Evolutionary conservation across 1,140 invertebrate species (phyloP).

Genomic region (Procambarus clarkii): DNA sequence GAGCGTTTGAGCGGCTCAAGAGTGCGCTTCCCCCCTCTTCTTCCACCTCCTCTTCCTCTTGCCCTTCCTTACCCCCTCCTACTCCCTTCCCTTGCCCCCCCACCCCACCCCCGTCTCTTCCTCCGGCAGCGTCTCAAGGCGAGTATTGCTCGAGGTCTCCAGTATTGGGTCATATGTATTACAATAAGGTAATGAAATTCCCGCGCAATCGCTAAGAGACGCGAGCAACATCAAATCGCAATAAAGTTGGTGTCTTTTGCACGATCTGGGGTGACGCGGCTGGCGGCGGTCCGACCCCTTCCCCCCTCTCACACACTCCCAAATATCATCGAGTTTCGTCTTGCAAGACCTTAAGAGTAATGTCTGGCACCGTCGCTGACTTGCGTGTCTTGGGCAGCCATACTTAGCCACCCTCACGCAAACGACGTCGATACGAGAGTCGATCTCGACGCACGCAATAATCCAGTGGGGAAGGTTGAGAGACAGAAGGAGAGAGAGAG

Average conservation of each 20-base stretch:
- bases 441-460: too few relatives aligned
- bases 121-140: neutral
- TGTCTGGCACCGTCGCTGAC: neutral
- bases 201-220: conserved; percentile 52
- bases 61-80: neutral
- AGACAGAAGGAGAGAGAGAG: neutral
- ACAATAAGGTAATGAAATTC: conserved; percentile 68
- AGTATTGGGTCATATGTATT: conserved; percentile 68
- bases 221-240: conserved; percentile 61
- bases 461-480: neutral
- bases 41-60: neutral
- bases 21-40: neutral
- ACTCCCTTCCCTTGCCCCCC: neutral
- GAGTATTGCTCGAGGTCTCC: neutral
- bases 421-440: too few relatives aligned
- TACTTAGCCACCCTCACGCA: too few relatives aligned
- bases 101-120: conserved; percentile 1
- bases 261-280: neutral
- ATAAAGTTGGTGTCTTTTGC: conserved; percentile 67
- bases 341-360: neutral
- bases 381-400: too few relatives aligned
- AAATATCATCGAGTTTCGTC: neutral
- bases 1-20: conserved; percentile 34
- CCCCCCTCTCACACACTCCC: too few relatives aligned
- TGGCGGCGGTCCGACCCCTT: neutral